Evolutionary conservation across 1,140 invertebrate genomes (phyloP), one percentile per base, ranked within the genome.

Genomic region (Dreissena rostriformis): DNA sequence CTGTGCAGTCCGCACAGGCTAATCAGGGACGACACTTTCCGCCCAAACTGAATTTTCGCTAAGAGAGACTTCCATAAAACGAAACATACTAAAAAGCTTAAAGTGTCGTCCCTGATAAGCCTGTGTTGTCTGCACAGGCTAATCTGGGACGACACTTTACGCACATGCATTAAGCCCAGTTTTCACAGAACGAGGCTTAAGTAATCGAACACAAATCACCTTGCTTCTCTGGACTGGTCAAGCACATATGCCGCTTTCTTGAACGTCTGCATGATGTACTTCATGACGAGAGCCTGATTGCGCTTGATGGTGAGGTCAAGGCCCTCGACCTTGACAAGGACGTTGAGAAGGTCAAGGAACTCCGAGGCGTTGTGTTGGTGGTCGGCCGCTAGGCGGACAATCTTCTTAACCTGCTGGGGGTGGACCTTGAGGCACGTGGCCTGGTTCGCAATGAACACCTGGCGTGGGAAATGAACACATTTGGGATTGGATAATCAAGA

Each of bases 181-280:
- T n/a, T n/a, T n/a, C n/a, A n/a, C n/a, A n/a, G n/a, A n/a, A n/a
- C n/a, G n/a, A n/a, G n/a, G n/a, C n/a, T n/a, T n/a, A n/a, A n/a
- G n/a, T n/a, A n/a, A n/a, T n/a, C n/a, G n/a, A 19, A 0, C 51
- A 19, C 8, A 39, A 83, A 74, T 63, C 71, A 91, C 91, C 88
- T 91, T 24, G 84, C 63, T 55, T 90, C 91, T 71, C 89, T 57
- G 17, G 90, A 86, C 80, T 92, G 90, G 66, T 93, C 92, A n/a
- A 93, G 87, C 0, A 93, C 88, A 84, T 92, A 91, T 17, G 91
- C 92, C n/a, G 92, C 90, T 80, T 93, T 92, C 51, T 89, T 90
- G 79, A 91, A 92, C 65, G 92, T 91, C 86, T 93, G 92, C 93
- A 94, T 94, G 77, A 94, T 90, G 78, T 93, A 94, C 82, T 94